These are phyloP conservation scores for Phataginus tetradactyla DNA, from an alignment of 2,797 vertebrate species.

Conservation along the genomic window DNA sequence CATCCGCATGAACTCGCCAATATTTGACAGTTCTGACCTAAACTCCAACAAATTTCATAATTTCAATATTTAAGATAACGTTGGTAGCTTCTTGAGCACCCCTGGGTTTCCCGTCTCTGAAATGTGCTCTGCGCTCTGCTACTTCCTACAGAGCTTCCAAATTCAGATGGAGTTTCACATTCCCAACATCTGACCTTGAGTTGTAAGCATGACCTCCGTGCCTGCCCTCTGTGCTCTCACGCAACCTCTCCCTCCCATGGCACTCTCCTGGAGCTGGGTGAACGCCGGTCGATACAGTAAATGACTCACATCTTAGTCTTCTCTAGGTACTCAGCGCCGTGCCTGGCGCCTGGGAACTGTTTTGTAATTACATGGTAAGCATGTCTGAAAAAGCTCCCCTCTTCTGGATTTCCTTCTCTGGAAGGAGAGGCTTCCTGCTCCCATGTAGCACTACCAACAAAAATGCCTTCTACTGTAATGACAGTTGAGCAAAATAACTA, in stretches of 20 bases:
- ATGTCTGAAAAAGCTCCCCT: not conserved
- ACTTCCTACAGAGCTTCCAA: not conserved
- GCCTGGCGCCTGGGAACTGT: no score
- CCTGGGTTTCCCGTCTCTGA: not conserved
- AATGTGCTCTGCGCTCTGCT: not conserved
- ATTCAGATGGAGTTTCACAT: not conserved
- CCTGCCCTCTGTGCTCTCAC: not conserved
- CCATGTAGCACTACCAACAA: not conserved
- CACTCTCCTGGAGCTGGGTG: not conserved
- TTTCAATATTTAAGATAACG: not conserved
- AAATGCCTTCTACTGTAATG: not conserved
- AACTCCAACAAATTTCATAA: not conserved
- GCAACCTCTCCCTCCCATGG: not conserved
- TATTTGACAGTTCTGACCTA: not conserved
- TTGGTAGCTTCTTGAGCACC: not conserved
- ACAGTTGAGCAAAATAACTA: not conserved
- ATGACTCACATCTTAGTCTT: not conserved
- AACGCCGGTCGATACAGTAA: not conserved
- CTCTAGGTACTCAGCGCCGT: not conserved
- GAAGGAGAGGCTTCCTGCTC: no score
- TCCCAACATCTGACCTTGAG: not conserved
- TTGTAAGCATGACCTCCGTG: not conserved
- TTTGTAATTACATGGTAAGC: not conserved
- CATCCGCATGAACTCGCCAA: not conserved
- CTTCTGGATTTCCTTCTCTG: not conserved